Conservation (phyloP, 30 jellyfish, hydroid and myxozoan species). For the Cassiopea andromeda region DNA sequence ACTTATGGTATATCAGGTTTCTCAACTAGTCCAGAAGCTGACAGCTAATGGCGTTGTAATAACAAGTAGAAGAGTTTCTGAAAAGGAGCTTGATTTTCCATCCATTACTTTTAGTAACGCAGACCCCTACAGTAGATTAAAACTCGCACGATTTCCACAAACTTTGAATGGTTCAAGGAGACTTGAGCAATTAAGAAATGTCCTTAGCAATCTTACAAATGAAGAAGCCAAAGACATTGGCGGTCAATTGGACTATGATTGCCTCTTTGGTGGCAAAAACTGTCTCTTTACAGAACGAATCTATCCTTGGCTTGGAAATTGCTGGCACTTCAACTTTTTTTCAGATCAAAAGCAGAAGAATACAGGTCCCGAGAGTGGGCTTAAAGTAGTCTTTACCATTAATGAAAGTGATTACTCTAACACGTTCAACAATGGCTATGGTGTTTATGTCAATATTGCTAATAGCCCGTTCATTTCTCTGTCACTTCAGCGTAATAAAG, state of each 20-base stretch:
- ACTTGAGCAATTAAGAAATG: not conserved
- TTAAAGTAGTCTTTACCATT: not conserved
- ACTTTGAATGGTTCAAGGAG: not conserved
- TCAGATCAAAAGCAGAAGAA: not conserved
- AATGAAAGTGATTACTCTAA: not conserved
- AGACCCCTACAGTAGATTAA: not conserved
- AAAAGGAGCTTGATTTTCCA: slow-evolving; percentile 32
- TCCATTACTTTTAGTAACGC: slow-evolving; percentile 24
- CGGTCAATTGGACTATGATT: not conserved
- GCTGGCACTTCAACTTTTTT: not conserved
- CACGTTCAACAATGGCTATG: not conserved
- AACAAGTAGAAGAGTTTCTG: not conserved
- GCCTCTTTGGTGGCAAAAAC: not conserved
- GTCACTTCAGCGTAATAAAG: not conserved
- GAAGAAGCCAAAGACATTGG: not conserved
- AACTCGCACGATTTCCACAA: not conserved
- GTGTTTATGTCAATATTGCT: not conserved
- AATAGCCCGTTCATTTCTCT: not conserved
- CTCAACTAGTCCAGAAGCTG: not conserved
- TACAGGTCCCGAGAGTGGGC: not conserved
- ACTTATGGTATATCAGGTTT: not conserved
- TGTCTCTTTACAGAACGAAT: not conserved
- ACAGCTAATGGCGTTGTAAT: not conserved
- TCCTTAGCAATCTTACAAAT: not conserved
- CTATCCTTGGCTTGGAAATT: not conserved